These are phyloP conservation scores for Anguilla marmorata DNA, from an alignment of 2,797 vertebrate genomes.

Conservation along the genomic window DNA sequence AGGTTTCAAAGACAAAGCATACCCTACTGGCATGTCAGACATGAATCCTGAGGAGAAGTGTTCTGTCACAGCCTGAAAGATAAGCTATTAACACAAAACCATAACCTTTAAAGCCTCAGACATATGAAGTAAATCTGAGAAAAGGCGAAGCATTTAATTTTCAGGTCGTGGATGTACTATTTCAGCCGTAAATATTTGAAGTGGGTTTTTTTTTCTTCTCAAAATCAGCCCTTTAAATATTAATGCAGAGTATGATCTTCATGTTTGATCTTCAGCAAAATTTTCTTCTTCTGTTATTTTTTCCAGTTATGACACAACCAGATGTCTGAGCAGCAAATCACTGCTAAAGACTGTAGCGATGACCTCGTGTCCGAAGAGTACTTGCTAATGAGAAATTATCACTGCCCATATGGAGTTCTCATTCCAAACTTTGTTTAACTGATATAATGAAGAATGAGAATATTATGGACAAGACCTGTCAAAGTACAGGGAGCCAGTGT, in stretches of 20 bases:
- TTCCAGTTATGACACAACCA: neutral
- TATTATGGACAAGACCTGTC: neutral
- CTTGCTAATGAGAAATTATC: conserved; percentile 20
- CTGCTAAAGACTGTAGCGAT: neutral
- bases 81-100: neutral
- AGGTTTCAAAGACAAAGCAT: neutral
- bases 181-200: neutral
- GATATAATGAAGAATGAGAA: neutral
- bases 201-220: neutral
- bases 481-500: neutral
- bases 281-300: neutral
- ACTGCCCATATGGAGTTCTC: neutral
- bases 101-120: neutral
- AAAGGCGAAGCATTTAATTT: neutral
- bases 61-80: neutral
- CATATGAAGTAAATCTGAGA: neutral
- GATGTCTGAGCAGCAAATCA: neutral
- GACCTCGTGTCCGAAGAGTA: conserved; percentile 13
- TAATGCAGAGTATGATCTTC: neutral
- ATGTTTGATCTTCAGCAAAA: neutral
- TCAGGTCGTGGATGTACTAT: neutral
- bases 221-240: neutral
- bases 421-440: neutral
- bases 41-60: neutral
- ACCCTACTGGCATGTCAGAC: neutral